phyloP scores from a whole-genome alignment of 1,140 invertebrate species.

The Rhagoletis pomonella region DNA sequence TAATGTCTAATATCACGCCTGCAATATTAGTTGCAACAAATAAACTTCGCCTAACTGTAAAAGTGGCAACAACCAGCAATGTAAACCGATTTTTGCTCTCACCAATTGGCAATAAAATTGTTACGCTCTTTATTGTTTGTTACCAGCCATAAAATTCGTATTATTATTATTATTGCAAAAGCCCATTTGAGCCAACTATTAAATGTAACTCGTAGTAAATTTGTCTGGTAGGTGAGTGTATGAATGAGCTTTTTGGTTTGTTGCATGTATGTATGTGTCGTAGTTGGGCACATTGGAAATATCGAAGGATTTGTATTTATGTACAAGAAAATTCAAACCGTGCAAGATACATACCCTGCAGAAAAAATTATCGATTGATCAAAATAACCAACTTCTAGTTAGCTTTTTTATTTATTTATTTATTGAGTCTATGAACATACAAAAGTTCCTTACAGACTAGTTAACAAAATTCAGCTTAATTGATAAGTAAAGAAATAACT shows the following conservation, averaged over 20 bases:
- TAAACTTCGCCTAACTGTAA: neutral
- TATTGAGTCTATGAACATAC: too few species aligned
- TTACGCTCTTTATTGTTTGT: slow-evolving; percentile 46
- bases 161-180: slow-evolving; percentile 52
- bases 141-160: slow-evolving; percentile 6
- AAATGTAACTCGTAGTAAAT: slow-evolving; percentile 25
- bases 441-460: too few species aligned
- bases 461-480: too few species aligned
- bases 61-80: slow-evolving; percentile 4
- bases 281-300: too few species aligned
- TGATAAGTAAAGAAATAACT: too few species aligned
- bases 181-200: slow-evolving; percentile 41
- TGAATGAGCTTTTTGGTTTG: neutral
- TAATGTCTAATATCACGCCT: neutral
- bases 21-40: slow-evolving; percentile 8
- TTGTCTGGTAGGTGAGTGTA: neutral
- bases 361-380: too few species aligned
- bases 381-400: too few species aligned
- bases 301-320: too few species aligned
- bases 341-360: too few species aligned
- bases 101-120: slow-evolving; percentile 19
- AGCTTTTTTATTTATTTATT: too few species aligned
- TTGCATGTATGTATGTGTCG: neutral
- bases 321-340: too few species aligned
- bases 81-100: neutral